Evolutionary conservation across 2,797 vertebrate genomes (phyloP), one percentile per base, ranked within the genome.

Genomic region (Danio aesculapii): DNA sequence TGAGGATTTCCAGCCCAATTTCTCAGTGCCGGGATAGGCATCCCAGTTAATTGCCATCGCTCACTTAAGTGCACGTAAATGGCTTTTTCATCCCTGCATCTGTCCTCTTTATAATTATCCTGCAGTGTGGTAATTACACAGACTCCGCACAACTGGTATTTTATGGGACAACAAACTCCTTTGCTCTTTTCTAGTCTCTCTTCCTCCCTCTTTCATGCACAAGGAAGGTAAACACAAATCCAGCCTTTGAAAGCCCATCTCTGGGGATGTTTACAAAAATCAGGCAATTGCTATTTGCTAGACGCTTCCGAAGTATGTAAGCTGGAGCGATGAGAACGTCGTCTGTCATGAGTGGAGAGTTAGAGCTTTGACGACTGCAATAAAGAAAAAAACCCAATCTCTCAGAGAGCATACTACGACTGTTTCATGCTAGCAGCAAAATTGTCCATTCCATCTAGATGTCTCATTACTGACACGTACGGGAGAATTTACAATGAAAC

Each of bases 51-150:
- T 89, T 89, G 81, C 85, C 39, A 67, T 64, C n/a, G 76, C 75
- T 85, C 83, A 80, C 86, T 83, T 77, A 88, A 87, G 85, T 81
- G 77, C 81, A 78, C 85, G 73, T 76, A 86, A 87, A 87, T 81
- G 82, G 61, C 77, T 83, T 88, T 86, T 85, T 87, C 80, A 86
- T 86, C 86, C 81, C 78, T 59, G 81, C 73, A 81, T 79, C 76
- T 75, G 81, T 88, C 75, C 86, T 78, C 77, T 86, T 85, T 84
- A 83, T 88, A 86, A 87, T 88, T 87, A 86, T 84, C 77, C 85
- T 76, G 79, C 81, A 80, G 78, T 79, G 79, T 85, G 84, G 78
- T 87, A 86, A 87, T 87, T 87, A 87, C 63, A 83, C 68, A 86
- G 82, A 85, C 58, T 67, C 66, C 47, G 81, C 73, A 79, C 83